phyloP scores from a whole-genome alignment of 2,113 vertebrate genomes.

The Dryoscopus gambensis region DNA sequence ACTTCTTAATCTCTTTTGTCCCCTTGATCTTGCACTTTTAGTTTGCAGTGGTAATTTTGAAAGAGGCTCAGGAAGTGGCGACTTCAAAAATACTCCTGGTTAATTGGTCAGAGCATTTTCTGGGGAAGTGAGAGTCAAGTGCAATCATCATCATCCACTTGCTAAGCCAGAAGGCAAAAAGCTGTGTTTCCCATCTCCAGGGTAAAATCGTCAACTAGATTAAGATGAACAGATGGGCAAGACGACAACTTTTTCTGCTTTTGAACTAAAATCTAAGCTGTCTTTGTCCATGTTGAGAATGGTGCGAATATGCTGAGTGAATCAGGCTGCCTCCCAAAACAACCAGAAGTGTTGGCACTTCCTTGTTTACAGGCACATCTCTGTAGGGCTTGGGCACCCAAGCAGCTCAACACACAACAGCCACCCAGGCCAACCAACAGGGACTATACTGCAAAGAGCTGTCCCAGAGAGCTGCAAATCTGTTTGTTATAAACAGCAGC shows the following conservation, averaged over 20 bases:
- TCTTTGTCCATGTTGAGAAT: neutral
- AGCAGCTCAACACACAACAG: neutral
- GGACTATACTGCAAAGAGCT: neutral
- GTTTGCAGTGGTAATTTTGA: neutral
- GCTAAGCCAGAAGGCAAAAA: neutral
- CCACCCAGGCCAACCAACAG: neutral
- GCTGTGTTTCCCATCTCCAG: neutral
- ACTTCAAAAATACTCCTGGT: neutral
- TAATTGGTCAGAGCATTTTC: neutral
- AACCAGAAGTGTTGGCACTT: neutral
- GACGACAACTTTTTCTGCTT: neutral
- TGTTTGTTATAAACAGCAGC: neutral
- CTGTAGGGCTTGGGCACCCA: neutral
- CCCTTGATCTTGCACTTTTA: neutral
- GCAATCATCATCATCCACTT: neutral
- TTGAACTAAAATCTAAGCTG: neutral
- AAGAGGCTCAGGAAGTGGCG: neutral
- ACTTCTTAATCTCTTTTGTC: neutral
- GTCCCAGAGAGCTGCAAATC: neutral
- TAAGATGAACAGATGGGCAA: conserved; percentile 8
- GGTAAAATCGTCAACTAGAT: neutral
- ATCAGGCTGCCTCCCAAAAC: neutral
- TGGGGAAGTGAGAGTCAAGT: neutral
- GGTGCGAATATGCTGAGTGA: neutral
- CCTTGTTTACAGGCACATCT: neutral